Evolutionary conservation across 2,888 invertebrate genomes (phyloP), one percentile per base, ranked within the genome.

Genomic region (Darwinula stevensoni): DNA sequence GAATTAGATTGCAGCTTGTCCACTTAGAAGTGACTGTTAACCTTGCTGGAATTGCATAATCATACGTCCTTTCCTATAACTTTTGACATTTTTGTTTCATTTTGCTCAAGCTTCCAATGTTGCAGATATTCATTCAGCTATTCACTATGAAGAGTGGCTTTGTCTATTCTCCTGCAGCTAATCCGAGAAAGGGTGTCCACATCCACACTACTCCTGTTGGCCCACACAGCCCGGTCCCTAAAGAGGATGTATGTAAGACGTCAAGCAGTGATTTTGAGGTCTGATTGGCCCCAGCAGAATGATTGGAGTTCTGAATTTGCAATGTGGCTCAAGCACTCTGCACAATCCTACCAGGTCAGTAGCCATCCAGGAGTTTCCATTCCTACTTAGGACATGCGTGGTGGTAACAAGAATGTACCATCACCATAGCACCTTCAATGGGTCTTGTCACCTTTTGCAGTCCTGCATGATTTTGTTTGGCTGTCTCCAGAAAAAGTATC

Each of bases 131-230:
- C n/a, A n/a, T n/a, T n/a, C n/a, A n/a, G n/a, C n/a, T n/a, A n/a
- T n/a, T n/a, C n/a, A n/a, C n/a, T n/a, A n/a, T n/a, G n/a, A n/a
- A n/a, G n/a, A n/a, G n/a, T n/a, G n/a, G 22, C 30, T 34, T n/a
- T n/a, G n/a, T n/a, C n/a, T n/a, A n/a, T n/a, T n/a, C n/a, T n/a
- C n/a, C n/a, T n/a, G 36, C 43, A 70, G 70, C 52, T 67, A 40
- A 56, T 73, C 16, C 61, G 71, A 4, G 74, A 76, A 46, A 59
- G 67, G 42, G 59, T 78, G 35, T 75, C 75, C 3, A 72, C 74
- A 2, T 59, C 68, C 1, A 75, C 74, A 0, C 57, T 73, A 12
- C 50, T 76, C 27, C 54, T 75, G 11, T 53, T 75, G 28, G 71
- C 67, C 0, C 57, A 57, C 30, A 61, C 63, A 2, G 65, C 64